Evolutionary conservation across 1,140 invertebrate genomes (phyloP).

Genomic region (Octopus bimaculoides): DNA sequence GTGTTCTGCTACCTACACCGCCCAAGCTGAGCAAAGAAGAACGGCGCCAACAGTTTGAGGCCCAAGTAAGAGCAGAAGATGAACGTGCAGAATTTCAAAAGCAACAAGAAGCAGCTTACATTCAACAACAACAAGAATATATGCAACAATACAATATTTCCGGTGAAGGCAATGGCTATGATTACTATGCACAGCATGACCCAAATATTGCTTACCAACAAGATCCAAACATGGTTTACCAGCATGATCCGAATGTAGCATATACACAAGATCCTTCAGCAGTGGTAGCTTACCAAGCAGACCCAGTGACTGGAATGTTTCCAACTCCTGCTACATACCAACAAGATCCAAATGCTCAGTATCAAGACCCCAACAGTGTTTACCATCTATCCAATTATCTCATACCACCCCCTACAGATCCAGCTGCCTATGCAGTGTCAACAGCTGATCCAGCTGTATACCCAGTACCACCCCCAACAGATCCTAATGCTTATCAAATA

Average conservation of each 20-base stretch:
- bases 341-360: background rate
- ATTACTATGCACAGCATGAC: background rate
- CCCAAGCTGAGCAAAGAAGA: conserved; percentile 69
- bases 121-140: conserved; percentile 38
- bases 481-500: background rate
- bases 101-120: conserved; percentile 34
- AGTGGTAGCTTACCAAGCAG: background rate
- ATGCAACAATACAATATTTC: conserved; percentile 28
- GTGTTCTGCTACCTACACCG: conserved; percentile 38
- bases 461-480: background rate
- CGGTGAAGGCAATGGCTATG: background rate
- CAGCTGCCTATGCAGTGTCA: background rate
- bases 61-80: conserved; percentile 70
- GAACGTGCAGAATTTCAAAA: conserved; percentile 39
- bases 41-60: conserved; percentile 73
- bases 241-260: background rate
- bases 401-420: background rate
- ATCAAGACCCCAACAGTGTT: background rate
- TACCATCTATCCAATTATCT: background rate
- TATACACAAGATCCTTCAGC: background rate
- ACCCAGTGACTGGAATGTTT: background rate
- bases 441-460: background rate
- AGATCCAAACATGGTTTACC: conserved; percentile 1
- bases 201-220: conserved; percentile 6
- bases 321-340: background rate